Percentiles rank a stretch among this genome's conserved stretches.
phyloP scores from a whole-genome alignment of 1,140 invertebrate genomes.

The Samia ricini region DNA sequence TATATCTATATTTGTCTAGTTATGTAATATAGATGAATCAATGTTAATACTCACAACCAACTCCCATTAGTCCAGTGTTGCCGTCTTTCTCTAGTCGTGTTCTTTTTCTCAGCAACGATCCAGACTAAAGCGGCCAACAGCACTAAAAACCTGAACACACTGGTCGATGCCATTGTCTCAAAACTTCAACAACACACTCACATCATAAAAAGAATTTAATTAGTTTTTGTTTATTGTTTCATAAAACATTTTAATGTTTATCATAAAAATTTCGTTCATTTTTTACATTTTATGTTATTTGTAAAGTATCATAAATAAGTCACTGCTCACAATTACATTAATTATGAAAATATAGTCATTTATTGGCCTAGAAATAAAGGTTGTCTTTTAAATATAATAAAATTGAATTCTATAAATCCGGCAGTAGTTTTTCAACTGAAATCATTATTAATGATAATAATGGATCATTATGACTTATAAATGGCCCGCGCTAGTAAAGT shows the following conservation, averaged over 20 bases:
- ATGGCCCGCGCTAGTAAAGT: too few species aligned
- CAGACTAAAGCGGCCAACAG: constrained; percentile 48
- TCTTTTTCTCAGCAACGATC: constrained; percentile 39
- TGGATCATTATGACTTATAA: too few species aligned
- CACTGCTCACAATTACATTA: too few species aligned
- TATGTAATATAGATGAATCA: neutral
- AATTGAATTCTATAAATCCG: too few species aligned
- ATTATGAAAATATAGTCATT: too few species aligned
- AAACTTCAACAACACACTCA: constrained; percentile 18
- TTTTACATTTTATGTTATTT: neutral
- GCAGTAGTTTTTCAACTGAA: too few species aligned
- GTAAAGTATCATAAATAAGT: too few species aligned
- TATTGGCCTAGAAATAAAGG: too few species aligned
- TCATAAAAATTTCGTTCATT: neutral
- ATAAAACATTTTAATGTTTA: too few species aligned
- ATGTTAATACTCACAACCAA: constrained; percentile 67
- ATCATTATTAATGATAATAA: too few species aligned
- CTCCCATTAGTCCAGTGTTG: constrained; percentile 64
- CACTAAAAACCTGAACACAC: constrained; percentile 51
- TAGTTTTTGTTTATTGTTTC: neutral
- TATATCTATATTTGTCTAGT: too few species aligned
- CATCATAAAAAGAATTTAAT: constrained; percentile 27
- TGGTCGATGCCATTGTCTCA: constrained; percentile 47
- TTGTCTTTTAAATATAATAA: too few species aligned
- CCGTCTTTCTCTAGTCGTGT: constrained; percentile 33